A percentile compares a stretch with the other conserved stretches of the same genome.
phyloP scores from a whole-genome alignment of 2,888 invertebrate genomes.

The Pycnomerus fuliginosus region DNA sequence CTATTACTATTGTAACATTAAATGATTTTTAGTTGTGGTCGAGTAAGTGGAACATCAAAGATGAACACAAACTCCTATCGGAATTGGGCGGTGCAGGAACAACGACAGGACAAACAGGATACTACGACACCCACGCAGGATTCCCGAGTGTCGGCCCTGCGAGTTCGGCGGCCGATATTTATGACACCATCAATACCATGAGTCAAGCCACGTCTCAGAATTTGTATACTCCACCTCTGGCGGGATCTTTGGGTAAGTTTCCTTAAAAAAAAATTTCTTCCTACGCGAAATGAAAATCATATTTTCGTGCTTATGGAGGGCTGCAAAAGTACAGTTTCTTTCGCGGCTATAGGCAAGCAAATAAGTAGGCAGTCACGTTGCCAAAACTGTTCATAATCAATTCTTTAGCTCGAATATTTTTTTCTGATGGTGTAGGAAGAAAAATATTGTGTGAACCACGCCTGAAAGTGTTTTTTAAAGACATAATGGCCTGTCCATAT shows the following conservation, averaged over 20 bases:
- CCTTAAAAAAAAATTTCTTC: background rate
- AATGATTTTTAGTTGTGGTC: slow-evolving; percentile 76
- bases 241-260: slow-evolving; percentile 65
- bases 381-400: too few relatives aligned
- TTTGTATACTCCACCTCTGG: slow-evolving; percentile 78
- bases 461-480: too few relatives aligned
- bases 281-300: background rate
- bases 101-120: slow-evolving; percentile 51
- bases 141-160: slow-evolving; percentile 56
- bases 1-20: too few relatives aligned
- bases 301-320: too few relatives aligned
- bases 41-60: slow-evolving; percentile 88
- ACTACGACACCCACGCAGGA: slow-evolving; percentile 61
- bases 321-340: too few relatives aligned
- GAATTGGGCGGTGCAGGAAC: slow-evolving; percentile 69
- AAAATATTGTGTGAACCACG: too few relatives aligned
- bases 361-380: too few relatives aligned
- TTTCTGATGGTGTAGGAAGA: too few relatives aligned
- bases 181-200: slow-evolving; percentile 72
- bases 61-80: slow-evolving; percentile 83
- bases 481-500: too few relatives aligned
- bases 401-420: too few relatives aligned
- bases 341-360: slow-evolving; percentile 1
- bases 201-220: slow-evolving; percentile 69
- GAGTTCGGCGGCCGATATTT: slow-evolving; percentile 58